A percentile compares a stretch with the other conserved stretches of the same genome.
Conservation (phyloP, 2,113 vertebrate genomes). For the Hirundichthys speculiger region DNA sequence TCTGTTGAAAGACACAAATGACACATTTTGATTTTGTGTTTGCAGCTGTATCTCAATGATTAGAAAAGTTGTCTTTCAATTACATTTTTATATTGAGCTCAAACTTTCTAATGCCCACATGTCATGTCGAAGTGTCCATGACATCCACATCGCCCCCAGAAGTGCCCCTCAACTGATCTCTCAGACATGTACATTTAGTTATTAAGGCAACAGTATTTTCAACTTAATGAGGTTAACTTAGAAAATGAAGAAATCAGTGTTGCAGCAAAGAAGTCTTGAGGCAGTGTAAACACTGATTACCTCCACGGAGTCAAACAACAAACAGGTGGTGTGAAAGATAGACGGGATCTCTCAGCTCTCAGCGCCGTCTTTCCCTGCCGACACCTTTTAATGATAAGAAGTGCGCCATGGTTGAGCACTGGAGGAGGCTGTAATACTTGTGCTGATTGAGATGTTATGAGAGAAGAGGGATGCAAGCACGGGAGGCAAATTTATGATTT, state of each 20-base stretch:
- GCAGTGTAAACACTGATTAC: slow-evolving; percentile 63
- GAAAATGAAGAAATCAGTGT: slow-evolving; percentile 31
- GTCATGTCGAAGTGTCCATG: too few species aligned
- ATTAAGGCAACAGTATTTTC: slow-evolving; percentile 29
- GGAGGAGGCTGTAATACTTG: slow-evolving; percentile 10
- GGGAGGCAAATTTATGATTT: slow-evolving; percentile 46
- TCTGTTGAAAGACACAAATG: too few species aligned
- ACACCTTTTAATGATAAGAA: slow-evolving; percentile 24
- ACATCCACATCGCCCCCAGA: too few species aligned
- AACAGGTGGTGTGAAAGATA: slow-evolving; percentile 67
- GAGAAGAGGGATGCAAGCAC: slow-evolving; percentile 16
- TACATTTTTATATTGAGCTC: too few species aligned
- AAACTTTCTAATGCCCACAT: too few species aligned
- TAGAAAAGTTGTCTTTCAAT: too few species aligned
- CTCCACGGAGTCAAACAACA: slow-evolving; percentile 46
- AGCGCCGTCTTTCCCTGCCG: neutral
- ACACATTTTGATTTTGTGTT: too few species aligned
- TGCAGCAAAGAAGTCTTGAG: slow-evolving; percentile 37
- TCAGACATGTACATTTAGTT: slow-evolving; percentile 17
- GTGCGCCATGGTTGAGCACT: slow-evolving; percentile 22
- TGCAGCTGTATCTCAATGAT: too few species aligned
- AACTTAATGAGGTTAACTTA: slow-evolving; percentile 47
- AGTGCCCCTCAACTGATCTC: neutral
- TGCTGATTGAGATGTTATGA: slow-evolving; percentile 33
- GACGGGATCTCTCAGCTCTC: slow-evolving; percentile 37